These are phyloP conservation scores for Oikopleura vanhoeffeni DNA, from an alignment of 23 tunicate genomes.

Conservation along the genomic window DNA sequence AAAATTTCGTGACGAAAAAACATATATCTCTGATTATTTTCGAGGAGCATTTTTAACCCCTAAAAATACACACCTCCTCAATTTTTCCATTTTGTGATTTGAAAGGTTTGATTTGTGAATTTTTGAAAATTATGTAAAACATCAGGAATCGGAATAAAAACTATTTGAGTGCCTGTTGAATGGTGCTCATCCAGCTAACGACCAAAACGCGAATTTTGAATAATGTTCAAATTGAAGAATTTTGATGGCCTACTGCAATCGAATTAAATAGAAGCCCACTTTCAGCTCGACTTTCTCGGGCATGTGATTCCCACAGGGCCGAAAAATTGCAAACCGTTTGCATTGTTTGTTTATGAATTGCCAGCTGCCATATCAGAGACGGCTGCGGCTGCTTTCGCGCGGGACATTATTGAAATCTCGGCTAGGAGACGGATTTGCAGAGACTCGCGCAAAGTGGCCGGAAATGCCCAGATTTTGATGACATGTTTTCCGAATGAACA, in stretches of 20 bases:
- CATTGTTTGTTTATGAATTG: background rate
- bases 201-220: slow-evolving; percentile 27
- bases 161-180: slow-evolving; percentile 82
- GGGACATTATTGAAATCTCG: background rate
- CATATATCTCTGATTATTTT: too few species aligned
- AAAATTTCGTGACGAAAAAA: too few species aligned
- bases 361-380: background rate
- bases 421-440: background rate
- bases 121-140: slow-evolving; percentile 64
- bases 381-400: background rate
- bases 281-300: slow-evolving; percentile 37
- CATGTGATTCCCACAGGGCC: slow-evolving; percentile 86
- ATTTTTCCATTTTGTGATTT: slow-evolving; percentile 68
- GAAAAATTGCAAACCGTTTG: slow-evolving; percentile 67
- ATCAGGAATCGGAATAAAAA: slow-evolving; percentile 42
- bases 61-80: slow-evolving; percentile 28
- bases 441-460: background rate
- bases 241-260: slow-evolving; percentile 66
- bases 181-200: slow-evolving; percentile 77
- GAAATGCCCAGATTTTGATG: background rate
- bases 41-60: too few species aligned
- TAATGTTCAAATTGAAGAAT: slow-evolving; percentile 24
- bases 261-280: slow-evolving; percentile 71
- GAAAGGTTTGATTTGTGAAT: slow-evolving; percentile 61
- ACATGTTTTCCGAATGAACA: background rate